Conservation (phyloP, 2,888 invertebrate species). For the Apamea anceps region DNA sequence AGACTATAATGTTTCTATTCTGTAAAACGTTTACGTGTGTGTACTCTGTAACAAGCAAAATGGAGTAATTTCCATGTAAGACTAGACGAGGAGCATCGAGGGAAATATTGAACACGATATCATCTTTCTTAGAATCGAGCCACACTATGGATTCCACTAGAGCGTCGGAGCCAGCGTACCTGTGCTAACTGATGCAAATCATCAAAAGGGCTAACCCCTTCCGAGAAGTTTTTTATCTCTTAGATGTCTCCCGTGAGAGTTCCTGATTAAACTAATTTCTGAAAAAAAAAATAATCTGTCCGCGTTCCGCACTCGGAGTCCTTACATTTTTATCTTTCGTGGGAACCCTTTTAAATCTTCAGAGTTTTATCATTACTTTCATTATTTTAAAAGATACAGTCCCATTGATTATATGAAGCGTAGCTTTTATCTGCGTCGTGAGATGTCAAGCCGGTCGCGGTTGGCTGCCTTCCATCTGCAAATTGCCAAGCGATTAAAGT, state of each 20-base stretch:
- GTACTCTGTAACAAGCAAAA: slow-evolving; percentile 20
- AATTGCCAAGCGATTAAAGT: slow-evolving; percentile 68
- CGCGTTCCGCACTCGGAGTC: slow-evolving; percentile 49
- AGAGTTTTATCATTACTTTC: slow-evolving; percentile 57
- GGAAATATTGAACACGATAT: slow-evolving; percentile 18
- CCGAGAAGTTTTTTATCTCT: slow-evolving; percentile 64
- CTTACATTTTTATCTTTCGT: slow-evolving; percentile 54
- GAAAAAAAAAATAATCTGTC: slow-evolving; percentile 62
- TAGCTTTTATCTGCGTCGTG: slow-evolving; percentile 47
- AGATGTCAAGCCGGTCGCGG: slow-evolving; percentile 53
- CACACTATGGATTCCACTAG: slow-evolving; percentile 4
- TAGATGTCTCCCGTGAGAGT: slow-evolving; percentile 70
- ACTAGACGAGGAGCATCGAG: slow-evolving; percentile 7
- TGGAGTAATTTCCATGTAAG: slow-evolving; percentile 33
- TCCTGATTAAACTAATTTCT: slow-evolving; percentile 72
- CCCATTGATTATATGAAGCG: slow-evolving; percentile 55
- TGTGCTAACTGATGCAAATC: slow-evolving; percentile 58
- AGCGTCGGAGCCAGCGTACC: slow-evolving; percentile 11
- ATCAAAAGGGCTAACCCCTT: slow-evolving; percentile 57
- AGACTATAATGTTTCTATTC: slow-evolving; percentile 34
- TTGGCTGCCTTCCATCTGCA: slow-evolving; percentile 66
- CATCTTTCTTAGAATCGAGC: slow-evolving; percentile 10
- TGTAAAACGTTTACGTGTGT: slow-evolving; percentile 28
- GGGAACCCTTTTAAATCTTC: slow-evolving; percentile 51
- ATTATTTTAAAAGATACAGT: slow-evolving; percentile 65